Base-by-base conservation (phyloP, 1,140 invertebrate genomes). In the Cyclargus thomasi region DNA sequence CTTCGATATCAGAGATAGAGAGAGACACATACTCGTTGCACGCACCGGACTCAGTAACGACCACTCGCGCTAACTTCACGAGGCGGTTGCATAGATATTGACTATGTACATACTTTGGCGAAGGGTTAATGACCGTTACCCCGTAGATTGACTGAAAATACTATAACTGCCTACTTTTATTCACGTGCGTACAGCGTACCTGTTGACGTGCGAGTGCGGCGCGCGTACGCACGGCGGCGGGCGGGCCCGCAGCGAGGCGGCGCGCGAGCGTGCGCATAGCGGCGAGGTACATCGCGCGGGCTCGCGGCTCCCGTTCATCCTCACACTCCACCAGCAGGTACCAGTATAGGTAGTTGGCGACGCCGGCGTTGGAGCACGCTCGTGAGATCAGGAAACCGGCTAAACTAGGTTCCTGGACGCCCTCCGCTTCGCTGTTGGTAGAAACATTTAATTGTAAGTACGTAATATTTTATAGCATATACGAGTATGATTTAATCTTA, bases 301-400 rank as follows among this genome's bases (percentile, higher is more conserved):
- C 93, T 64, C 93, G 92, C 53, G 92, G 93, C 81, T 97, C 95
- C 94, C 70, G 62, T 59, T 93, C 92, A 82, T 97, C 96, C 86
- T 98, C 97, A 85, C 97, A 97, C 90, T 99, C 98, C 53, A 98
- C 96, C 21, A 95, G 92, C 57, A 99, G 90, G 91, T 98, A 99
- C 98, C 98, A 99, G 88, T 97, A 99, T 74, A 99, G 95, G 90
- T 99, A 99, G 91, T 99, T 99, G 55, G 97, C 97, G 62, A 99
- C 86, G 20, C 94, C 95, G 29, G 94, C 94, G 92, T 99, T 98
- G 77, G 94, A 93, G 86, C 96, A 97, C 7, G 98, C 97, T 66
- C 97, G 92, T 62, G 94, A 93, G 66, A 99, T 97, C 1, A 99
- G 92, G 91, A 99, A 99, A 21, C 95, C 95, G 6, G 97, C 95